These are phyloP conservation scores for Ephydatia muelleri DNA, from an alignment of 37 sponge, comb jelly and placozoan species.

Conservation along the genomic window DNA sequence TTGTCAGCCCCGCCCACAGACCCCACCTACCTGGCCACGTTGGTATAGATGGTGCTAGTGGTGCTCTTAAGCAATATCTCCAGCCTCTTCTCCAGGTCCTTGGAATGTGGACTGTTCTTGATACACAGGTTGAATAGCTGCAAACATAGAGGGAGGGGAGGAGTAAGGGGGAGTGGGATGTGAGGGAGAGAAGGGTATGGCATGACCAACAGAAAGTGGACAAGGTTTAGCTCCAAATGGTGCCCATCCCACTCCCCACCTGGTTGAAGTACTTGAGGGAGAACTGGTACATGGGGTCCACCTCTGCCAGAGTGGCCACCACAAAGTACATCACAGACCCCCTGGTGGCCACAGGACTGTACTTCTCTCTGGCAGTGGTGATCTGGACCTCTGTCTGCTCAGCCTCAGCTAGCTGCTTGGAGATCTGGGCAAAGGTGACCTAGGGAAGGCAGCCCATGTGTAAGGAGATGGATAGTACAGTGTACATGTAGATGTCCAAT, in stretches of 20 bases:
- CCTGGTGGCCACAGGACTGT: slow-evolving; percentile 91
- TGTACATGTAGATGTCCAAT: no score
- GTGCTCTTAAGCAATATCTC: slow-evolving; percentile 75
- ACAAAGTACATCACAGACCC: slow-evolving; percentile 99
- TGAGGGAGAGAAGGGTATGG: neutral
- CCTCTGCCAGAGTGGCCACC: slow-evolving; percentile 90
- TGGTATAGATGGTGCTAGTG: slow-evolving; percentile 88
- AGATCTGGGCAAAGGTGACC: slow-evolving; percentile 87
- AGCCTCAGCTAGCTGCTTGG: slow-evolving; percentile 84
- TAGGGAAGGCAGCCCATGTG: neutral
- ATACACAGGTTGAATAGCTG: slow-evolving; percentile 89
- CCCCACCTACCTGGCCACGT: slow-evolving; percentile 78
- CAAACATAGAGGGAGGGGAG: neutral
- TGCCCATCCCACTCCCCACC: neutral
- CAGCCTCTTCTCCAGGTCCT: slow-evolving; percentile 78
- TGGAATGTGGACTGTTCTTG: slow-evolving; percentile 86
- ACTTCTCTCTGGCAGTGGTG: slow-evolving; percentile 89
- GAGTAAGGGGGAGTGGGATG: neutral
- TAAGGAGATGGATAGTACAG: neutral
- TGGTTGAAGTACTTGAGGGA: slow-evolving; percentile 98
- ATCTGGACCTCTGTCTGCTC: slow-evolving; percentile 96
- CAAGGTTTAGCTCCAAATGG: neutral
- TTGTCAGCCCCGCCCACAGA: neutral
- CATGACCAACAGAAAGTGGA: no score
- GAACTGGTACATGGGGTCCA: slow-evolving; percentile 99